A percentile compares a stretch with the other conserved stretches of the same genome.
Conservation (phyloP, 2,113 vertebrate species). For the Alexandromys fortis region DNA sequence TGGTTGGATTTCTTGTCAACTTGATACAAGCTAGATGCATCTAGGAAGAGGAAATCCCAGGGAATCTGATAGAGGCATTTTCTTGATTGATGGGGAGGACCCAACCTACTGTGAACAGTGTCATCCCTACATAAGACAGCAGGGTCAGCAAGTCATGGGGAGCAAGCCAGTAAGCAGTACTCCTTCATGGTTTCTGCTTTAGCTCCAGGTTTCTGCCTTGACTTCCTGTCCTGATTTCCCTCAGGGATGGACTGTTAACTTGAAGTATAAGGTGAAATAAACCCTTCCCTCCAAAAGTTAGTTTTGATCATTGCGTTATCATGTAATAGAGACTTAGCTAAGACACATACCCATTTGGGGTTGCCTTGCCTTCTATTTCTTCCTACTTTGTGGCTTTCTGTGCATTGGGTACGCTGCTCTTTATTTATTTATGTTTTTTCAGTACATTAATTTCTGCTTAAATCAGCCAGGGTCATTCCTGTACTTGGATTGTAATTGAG, state of each 20-base stretch:
- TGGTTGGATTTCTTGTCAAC: not conserved
- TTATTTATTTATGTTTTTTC: not conserved
- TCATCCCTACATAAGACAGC: not conserved
- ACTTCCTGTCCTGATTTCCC: not conserved
- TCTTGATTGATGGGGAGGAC: not conserved
- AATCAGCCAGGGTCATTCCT: not conserved
- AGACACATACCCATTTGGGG: not conserved
- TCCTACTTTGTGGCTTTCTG: not conserved
- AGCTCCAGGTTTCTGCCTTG: not conserved
- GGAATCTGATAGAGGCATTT: not conserved
- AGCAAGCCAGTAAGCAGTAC: not conserved
- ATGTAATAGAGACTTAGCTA: not conserved
- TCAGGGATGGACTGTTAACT: too few relatives aligned
- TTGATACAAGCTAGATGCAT: not conserved
- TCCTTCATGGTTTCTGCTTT: not conserved
- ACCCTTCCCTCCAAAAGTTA: not conserved
- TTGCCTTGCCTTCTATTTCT: not conserved
- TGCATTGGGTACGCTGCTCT: not conserved
- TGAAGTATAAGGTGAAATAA: not conserved
- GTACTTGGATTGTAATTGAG: not conserved
- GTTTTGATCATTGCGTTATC: not conserved
- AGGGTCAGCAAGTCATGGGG: not conserved
- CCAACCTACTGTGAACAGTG: not conserved
- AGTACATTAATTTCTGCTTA: not conserved
- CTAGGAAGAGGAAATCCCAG: not conserved